A percentile compares a stretch with the other conserved stretches of the same genome.
Conservation (phyloP, 2,113 vertebrate genomes). For the Hepsetus odoe region DNA sequence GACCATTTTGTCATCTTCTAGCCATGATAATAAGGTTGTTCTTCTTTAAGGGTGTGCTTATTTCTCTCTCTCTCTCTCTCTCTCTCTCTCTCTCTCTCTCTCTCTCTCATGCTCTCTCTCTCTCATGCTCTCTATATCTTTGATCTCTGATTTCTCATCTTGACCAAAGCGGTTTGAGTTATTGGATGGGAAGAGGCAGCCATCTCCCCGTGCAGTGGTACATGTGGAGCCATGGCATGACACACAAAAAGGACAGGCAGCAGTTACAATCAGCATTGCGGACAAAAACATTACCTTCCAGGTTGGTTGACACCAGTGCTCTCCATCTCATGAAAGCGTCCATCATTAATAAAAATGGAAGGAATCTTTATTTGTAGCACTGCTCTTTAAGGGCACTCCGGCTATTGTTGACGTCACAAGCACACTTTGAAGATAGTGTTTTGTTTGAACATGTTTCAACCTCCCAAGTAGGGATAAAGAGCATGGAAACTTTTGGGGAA, state of each 20-base stretch:
- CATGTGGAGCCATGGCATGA: constrained; percentile 68
- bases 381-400: background rate
- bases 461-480: background rate
- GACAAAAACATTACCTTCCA: constrained; percentile 83
- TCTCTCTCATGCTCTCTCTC: background rate
- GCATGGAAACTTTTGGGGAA: background rate
- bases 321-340: background rate
- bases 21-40: no score
- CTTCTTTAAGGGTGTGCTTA: background rate
- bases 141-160: no score
- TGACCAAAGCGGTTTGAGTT: constrained; percentile 95
- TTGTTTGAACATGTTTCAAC: constrained; percentile 6
- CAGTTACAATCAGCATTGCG: constrained; percentile 78
- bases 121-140: background rate
- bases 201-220: constrained; percentile 68
- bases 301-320: constrained; percentile 68
- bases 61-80: background rate
- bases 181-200: constrained; percentile 69
- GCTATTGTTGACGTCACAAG: background rate
- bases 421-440: constrained; percentile 6
- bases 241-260: constrained; percentile 67
- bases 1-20: no score
- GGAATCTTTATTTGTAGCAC: background rate
- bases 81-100: background rate
- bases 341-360: background rate